These are phyloP conservation scores for Dolichotis patagonum DNA, from an alignment of 2,113 vertebrate species.

Conservation along the genomic window DNA sequence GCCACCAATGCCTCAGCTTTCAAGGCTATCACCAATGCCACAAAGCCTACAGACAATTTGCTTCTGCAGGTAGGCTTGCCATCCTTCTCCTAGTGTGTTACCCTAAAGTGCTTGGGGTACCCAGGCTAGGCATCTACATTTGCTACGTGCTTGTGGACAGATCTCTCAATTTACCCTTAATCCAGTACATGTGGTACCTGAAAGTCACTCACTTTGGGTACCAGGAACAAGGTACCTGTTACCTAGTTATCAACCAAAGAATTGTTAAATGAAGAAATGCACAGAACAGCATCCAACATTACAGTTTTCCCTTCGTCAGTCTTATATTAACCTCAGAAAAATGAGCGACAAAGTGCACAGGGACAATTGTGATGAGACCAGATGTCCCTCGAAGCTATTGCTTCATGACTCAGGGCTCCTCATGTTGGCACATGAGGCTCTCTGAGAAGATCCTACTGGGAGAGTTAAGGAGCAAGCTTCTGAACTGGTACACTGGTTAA, in stretches of 20 bases:
- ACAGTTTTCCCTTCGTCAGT: not conserved
- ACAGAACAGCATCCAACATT: not conserved
- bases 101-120: not conserved
- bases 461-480: not conserved
- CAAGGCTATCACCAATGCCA: not conserved
- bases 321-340: not conserved
- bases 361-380: not conserved
- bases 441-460: not conserved
- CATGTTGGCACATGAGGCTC: not conserved
- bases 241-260: not conserved
- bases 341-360: not conserved
- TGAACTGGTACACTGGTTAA: not conserved
- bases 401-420: not conserved
- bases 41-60: not conserved
- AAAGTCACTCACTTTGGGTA: not conserved
- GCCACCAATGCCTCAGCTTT: not conserved
- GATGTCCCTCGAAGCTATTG: not conserved
- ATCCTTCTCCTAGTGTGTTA: not conserved
- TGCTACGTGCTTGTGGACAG: not conserved
- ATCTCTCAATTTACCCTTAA: not conserved
- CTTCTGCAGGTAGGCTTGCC: not conserved
- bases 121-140: not conserved
- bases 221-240: not conserved
- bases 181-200: too few relatives aligned
- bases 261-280: too few relatives aligned